A percentile compares a stretch with the other conserved stretches of the same genome.
These are phyloP conservation scores for Eulithis testata DNA, from an alignment of 2,888 invertebrate species.

Conservation along the genomic window DNA sequence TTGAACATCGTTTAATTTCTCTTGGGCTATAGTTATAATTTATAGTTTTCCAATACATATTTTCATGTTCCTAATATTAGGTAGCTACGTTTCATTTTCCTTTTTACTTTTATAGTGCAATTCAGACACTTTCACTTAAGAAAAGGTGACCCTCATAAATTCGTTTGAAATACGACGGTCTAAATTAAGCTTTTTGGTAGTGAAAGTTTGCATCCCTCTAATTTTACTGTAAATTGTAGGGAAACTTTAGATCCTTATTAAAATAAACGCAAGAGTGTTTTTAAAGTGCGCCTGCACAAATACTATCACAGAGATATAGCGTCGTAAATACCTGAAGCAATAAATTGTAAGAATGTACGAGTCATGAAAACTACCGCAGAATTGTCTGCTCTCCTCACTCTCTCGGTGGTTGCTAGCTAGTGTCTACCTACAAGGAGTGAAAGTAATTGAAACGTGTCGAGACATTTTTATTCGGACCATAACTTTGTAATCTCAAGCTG, in stretches of 20 bases:
- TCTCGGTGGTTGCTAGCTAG: constrained; percentile 12
- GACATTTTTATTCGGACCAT: constrained; percentile 44
- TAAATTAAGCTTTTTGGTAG: constrained; percentile 29
- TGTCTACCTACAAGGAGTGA: constrained; percentile 27
- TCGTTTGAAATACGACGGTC: constrained; percentile 20
- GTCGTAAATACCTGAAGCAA: constrained; percentile 8
- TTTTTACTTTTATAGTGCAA: constrained; percentile 30
- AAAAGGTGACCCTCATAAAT: constrained; percentile 28
- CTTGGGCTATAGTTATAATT: constrained; percentile 32
- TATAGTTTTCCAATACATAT: constrained; percentile 41
- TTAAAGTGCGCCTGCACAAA: constrained; percentile 2
- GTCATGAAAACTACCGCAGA: constrained; percentile 14
- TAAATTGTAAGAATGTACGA: constrained; percentile 21
- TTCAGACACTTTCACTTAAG: constrained; percentile 24
- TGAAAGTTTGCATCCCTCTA: constrained; percentile 25
- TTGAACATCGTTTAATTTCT: constrained; percentile 22
- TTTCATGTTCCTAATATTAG: constrained; percentile 27
- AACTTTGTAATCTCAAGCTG: constrained; percentile 32
- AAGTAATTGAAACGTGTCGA: constrained; percentile 49
- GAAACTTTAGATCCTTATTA: constrained; percentile 9
- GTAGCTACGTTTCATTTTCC: constrained; percentile 24
- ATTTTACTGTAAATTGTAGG: constrained; percentile 16
- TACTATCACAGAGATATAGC: constrained; percentile 8
- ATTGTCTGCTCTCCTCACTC: constrained; percentile 18
- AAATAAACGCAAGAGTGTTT: constrained; percentile 13